A percentile compares a stretch with the other conserved stretches of the same genome.
phyloP scores from a whole-genome alignment of 2,888 invertebrate species.

The Pandemis heparana region DNA sequence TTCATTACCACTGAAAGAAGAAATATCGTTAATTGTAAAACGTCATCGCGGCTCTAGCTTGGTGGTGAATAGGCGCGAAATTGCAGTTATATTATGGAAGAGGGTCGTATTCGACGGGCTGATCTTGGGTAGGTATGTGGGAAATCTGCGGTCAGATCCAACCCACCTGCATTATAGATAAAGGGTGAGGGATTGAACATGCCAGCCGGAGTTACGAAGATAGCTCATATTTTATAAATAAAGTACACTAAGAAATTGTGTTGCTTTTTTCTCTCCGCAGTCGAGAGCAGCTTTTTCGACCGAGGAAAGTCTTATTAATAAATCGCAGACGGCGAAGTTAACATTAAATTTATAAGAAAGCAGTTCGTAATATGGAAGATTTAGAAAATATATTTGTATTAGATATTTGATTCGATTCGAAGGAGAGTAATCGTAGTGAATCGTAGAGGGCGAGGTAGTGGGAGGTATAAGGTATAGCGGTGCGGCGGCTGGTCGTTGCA shows the following conservation, averaged over 20 bases:
- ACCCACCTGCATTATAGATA: constrained; percentile 51
- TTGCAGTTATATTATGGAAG: constrained; percentile 27
- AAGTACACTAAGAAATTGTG: constrained; percentile 16
- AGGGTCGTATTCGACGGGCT: constrained; percentile 21
- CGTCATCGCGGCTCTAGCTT: background rate
- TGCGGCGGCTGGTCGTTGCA: constrained; percentile 38
- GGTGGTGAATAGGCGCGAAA: constrained; percentile 18
- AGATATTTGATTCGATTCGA: constrained; percentile 30
- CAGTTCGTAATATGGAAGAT: constrained; percentile 15
- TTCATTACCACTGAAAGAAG: background rate
- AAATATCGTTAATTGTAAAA: constrained; percentile 16
- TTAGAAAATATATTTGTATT: constrained; percentile 29
- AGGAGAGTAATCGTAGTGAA: constrained; percentile 26
- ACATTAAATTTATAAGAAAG: constrained; percentile 19
- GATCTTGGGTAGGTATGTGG: constrained; percentile 25
- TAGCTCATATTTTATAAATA: constrained; percentile 20
- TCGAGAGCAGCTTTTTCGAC: constrained; percentile 2
- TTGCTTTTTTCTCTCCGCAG: constrained; percentile 6
- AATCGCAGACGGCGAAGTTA: constrained; percentile 17
- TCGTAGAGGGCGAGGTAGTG: constrained; percentile 9
- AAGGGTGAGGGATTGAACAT: constrained; percentile 46
- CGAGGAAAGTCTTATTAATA: constrained; percentile 20
- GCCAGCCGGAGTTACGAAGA: constrained; percentile 44
- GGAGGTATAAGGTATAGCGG: constrained; percentile 5
- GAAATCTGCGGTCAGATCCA: constrained; percentile 38